Conservation (phyloP, 2,113 vertebrate species). For the Phocoena sinus region DNA sequence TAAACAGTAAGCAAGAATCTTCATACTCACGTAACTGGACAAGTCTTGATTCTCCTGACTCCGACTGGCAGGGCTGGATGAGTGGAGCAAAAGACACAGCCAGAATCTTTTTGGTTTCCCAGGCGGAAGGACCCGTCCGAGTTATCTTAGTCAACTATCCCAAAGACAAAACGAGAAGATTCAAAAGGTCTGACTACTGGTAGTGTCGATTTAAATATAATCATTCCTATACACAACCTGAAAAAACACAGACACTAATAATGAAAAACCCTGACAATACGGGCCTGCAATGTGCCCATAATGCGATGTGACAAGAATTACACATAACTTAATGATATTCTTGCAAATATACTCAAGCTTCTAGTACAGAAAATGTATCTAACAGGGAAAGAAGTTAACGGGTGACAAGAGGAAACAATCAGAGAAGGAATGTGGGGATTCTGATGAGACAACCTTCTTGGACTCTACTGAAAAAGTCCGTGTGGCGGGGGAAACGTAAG, state of each 20-base stretch:
- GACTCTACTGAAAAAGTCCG: not conserved
- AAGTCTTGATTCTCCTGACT: conserved; percentile 83
- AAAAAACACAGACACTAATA: not conserved
- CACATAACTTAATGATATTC: not conserved
- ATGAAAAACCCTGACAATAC: not conserved
- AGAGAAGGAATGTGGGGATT: not conserved
- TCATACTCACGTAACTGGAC: conserved; percentile 92
- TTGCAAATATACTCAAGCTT: not conserved
- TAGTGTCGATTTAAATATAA: not conserved
- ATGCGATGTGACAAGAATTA: not conserved
- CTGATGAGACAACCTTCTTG: not conserved
- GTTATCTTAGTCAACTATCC: conserved; percentile 95
- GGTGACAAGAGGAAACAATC: not conserved
- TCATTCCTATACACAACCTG: not conserved
- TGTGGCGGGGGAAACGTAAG: not conserved
- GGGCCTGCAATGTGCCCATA: not conserved
- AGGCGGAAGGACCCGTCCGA: conserved; percentile 89
- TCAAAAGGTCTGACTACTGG: not conserved
- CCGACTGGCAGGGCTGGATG: conserved; percentile 88
- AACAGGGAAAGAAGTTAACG: not conserved
- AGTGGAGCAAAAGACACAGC: conserved; percentile 98
- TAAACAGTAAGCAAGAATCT: not conserved
- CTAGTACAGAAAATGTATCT: not conserved
- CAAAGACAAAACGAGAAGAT: conserved; percentile 61
- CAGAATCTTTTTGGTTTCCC: conserved; percentile 99